phyloP scores from a whole-genome alignment of 2,888 invertebrate genomes.

The Drosophila barbarae region DNA sequence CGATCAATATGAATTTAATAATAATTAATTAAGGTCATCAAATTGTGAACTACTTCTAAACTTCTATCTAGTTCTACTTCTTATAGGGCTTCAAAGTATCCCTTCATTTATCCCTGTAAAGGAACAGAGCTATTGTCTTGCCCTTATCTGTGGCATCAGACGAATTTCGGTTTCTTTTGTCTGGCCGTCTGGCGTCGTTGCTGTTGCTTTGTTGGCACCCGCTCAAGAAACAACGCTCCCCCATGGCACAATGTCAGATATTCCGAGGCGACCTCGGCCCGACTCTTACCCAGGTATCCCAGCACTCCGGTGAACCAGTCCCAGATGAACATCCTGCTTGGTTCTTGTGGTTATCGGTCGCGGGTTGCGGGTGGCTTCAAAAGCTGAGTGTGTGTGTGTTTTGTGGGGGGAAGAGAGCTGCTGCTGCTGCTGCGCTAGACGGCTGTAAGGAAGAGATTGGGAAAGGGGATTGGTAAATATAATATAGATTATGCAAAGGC shows the following conservation, averaged over 20 bases:
- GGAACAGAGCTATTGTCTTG: constrained; percentile 6
- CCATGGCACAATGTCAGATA: constrained; percentile 47
- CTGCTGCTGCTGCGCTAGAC: constrained; percentile 55
- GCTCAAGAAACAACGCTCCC: constrained; percentile 65
- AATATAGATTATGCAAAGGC: constrained; percentile 9
- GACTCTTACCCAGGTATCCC: constrained; percentile 91
- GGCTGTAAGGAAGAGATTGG: constrained; percentile 16
- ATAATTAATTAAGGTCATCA: no score
- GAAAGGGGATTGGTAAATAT: constrained; percentile 5
- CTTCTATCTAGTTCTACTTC: no score
- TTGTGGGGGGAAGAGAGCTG: constrained; percentile 57
- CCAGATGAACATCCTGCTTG: constrained; percentile 91
- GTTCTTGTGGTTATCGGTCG: constrained; percentile 34
- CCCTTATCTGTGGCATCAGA: constrained; percentile 18
- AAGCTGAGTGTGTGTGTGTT: constrained; percentile 49
- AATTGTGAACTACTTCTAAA: no score
- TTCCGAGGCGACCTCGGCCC: constrained; percentile 26
- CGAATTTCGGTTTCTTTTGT: constrained; percentile 48
- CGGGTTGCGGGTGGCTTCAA: constrained; percentile 40
- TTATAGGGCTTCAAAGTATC: no score
- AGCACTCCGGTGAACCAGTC: constrained; percentile 97
- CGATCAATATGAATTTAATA: background rate
- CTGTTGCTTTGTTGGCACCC: constrained; percentile 75
- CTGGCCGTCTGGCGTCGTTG: constrained; percentile 44
- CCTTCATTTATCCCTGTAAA: no score